Conservation (phyloP, 2,113 vertebrate genomes). For the Salvelinus alpinus region DNA sequence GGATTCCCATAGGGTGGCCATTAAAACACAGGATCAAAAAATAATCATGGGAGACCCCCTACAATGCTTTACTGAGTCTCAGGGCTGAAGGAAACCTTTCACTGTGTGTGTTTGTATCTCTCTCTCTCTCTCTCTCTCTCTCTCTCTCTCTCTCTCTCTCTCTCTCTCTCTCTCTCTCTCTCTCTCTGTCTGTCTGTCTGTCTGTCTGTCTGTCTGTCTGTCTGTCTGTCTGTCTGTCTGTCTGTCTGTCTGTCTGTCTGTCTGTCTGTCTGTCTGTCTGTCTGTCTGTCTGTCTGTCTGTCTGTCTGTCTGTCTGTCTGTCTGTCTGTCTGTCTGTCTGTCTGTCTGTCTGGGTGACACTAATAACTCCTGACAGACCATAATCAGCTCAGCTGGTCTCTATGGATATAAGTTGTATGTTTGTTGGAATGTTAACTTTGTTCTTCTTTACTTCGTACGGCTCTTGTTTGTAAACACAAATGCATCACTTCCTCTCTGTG, state of each 20-base stretch:
- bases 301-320: no score
- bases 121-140: constrained; percentile 6
- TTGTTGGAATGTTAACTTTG: neutral
- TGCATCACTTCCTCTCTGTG: constrained; percentile 25
- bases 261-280: constrained; percentile 47
- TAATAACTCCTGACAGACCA: constrained; percentile 68
- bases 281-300: constrained; percentile 46
- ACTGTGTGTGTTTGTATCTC: neutral
- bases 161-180: neutral
- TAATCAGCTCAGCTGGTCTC: constrained; percentile 54
- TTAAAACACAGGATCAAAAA: constrained; percentile 24
- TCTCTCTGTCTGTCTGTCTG: constrained; percentile 34
- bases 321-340: no score
- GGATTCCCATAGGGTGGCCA: constrained; percentile 3
- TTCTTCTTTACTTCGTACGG: constrained; percentile 13
- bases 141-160: neutral
- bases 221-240: constrained; percentile 54
- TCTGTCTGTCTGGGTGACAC: constrained; percentile 63
- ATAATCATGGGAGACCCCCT: constrained; percentile 31
- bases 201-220: constrained; percentile 54
- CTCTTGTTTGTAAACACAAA: constrained; percentile 41
- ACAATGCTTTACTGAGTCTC: constrained; percentile 8
- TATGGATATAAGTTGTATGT: constrained; percentile 42
- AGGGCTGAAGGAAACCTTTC: constrained; percentile 2
- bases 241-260: constrained; percentile 56